Percentiles rank a stretch among this genome's conserved stretches.
phyloP scores from a whole-genome alignment of 2,888 invertebrate genomes.

The Ormyrus nitidulus region DNA sequence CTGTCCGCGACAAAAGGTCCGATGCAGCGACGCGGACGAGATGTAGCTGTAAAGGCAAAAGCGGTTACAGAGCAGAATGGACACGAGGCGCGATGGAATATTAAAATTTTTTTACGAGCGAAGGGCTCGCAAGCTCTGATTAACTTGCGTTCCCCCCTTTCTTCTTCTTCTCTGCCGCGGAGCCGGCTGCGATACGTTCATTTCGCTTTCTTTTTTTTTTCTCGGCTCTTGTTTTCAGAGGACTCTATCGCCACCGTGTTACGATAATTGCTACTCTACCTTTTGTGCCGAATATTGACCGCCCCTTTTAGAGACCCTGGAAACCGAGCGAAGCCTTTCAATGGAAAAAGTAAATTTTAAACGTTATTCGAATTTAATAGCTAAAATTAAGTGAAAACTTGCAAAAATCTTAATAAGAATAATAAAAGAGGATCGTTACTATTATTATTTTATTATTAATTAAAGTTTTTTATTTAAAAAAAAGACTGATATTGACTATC shows the following conservation, averaged over 20 bases:
- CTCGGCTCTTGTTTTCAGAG: slow-evolving; percentile 29
- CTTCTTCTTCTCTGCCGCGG: not conserved
- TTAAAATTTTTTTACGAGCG: slow-evolving; percentile 58
- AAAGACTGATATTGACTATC: too few species aligned
- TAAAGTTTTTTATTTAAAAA: too few species aligned
- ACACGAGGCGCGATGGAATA: slow-evolving; percentile 50
- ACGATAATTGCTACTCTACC: slow-evolving; percentile 18
- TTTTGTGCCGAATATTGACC: not conserved
- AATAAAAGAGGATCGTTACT: too few species aligned
- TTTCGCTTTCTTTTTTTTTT: slow-evolving; percentile 27
- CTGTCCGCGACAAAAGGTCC: slow-evolving; percentile 51
- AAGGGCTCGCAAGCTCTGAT: slow-evolving; percentile 57
- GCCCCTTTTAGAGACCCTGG: too few species aligned
- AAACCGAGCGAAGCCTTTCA: too few species aligned
- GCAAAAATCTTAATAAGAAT: too few species aligned
- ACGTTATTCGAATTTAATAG: too few species aligned
- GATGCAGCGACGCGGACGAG: slow-evolving; percentile 44
- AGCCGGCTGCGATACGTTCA: slow-evolving; percentile 1
- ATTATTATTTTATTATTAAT: too few species aligned
- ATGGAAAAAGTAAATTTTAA: too few species aligned
- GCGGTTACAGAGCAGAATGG: slow-evolving; percentile 56
- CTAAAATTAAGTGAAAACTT: too few species aligned
- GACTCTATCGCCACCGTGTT: slow-evolving; percentile 26
- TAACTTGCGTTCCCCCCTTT: slow-evolving; percentile 39
- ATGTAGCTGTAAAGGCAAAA: slow-evolving; percentile 53